Evolutionary conservation across 2,797 vertebrate genomes (phyloP), one percentile per base, ranked within the genome.

Genomic region (Setipinna tenuifilis): DNA sequence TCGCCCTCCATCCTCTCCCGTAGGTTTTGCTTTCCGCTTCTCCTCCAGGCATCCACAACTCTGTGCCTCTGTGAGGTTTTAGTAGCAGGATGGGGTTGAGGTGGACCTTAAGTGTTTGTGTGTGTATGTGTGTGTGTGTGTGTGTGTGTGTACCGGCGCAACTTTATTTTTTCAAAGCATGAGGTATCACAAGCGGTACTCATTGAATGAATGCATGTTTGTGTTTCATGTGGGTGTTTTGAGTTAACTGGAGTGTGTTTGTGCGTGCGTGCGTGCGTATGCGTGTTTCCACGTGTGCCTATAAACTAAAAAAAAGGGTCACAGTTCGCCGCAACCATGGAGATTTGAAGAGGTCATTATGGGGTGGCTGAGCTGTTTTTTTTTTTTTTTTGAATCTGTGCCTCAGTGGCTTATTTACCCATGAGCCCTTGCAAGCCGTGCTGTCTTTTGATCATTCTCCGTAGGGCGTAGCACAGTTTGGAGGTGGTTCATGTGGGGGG

Each of bases 221-320:
- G 57, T 71, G 35, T 41, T 54, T 2, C 9, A 7, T 54, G 50
- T 10, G 50, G 3, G 50, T 54, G 14, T 54, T 54, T 54, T 54
- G 9, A 54, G 50, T 54, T 54, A 54, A 54, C 50, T 54, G 7
- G 50, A 54, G 50, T 61, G n/a, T 61, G n/a, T 28, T 28, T 28
- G 62, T 28, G 23, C 23, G 25, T 28, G n/a, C 25, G 25, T 68
- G 68, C 6, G 28, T 19, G 68, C 90, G 87, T 87, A 89, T 91
- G 94, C 95, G 93, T 94, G 94, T 95, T 93, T 94, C 95, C 94
- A 95, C 94, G 93, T 94, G 95, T 95, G 95, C 95, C 95, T 96
- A 95, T 94, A 95, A 95, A 94, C 94, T 94, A 93, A 91, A 94
- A 95, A 94, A 92, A 94, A 93, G 92, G 94, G 94, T 95, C 89